Evolutionary conservation across 2,888 invertebrate species (phyloP).

Genomic region (Falcaria lacertinaria): DNA sequence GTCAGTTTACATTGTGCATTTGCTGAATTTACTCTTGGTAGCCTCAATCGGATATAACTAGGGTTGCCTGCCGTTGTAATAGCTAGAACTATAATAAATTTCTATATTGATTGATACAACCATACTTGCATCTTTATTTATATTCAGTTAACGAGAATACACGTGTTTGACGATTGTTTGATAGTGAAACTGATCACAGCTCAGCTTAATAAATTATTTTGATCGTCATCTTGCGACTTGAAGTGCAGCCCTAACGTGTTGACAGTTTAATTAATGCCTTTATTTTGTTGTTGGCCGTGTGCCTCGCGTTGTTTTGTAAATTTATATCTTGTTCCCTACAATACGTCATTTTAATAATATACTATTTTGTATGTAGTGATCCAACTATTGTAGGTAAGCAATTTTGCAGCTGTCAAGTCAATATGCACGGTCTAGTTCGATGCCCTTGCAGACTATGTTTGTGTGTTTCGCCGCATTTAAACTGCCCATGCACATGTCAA

Average conservation of each 20-base stretch:
- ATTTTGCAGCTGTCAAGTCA: slow-evolving; percentile 17
- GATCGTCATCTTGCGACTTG: too few relatives aligned
- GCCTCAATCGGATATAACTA: slow-evolving; percentile 14
- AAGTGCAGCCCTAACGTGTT: slow-evolving; percentile 1
- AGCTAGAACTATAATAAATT: too few relatives aligned
- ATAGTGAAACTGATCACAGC: too few relatives aligned
- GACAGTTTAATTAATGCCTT: background rate
- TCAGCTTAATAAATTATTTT: too few relatives aligned
- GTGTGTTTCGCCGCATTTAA: slow-evolving; percentile 40
- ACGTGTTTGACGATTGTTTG: too few relatives aligned
- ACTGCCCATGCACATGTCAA: slow-evolving; percentile 32
- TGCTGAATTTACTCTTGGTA: slow-evolving; percentile 33
- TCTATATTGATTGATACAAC: too few relatives aligned
- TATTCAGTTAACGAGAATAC: too few relatives aligned
- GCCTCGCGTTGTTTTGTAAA: too few relatives aligned
- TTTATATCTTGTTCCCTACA: too few relatives aligned
- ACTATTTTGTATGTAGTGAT: background rate
- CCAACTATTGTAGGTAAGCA: background rate
- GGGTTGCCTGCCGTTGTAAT: background rate
- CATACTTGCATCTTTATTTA: too few relatives aligned
- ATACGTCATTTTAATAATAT: too few relatives aligned
- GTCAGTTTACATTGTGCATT: slow-evolving; percentile 38
- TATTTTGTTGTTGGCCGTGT: too few relatives aligned
- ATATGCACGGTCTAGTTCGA: slow-evolving; percentile 36
- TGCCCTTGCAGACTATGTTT: slow-evolving; percentile 39